Evolutionary conservation across 2,113 vertebrate species (phyloP), one percentile per base, ranked within the genome.

Genomic region (Pardalotus punctatus): DNA sequence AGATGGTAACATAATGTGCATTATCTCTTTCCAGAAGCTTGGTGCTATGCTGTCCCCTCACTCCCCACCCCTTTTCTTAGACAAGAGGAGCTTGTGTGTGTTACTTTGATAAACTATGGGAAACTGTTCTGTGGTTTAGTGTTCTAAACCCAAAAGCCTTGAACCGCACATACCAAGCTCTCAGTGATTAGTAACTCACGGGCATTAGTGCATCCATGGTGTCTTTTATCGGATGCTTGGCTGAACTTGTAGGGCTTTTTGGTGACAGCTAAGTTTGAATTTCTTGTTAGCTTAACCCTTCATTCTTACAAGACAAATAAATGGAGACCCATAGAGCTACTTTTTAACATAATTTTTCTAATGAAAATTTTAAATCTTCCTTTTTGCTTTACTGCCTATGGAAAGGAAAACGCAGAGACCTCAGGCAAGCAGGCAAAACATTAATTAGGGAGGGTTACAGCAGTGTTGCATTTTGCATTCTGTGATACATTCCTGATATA

Each of bases 81-180:
- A 14, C 29, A 73, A 23, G 27, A 50, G 11, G 16, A 93, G 6
- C 40, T 54, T 38, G 8, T 35, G 25, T 51, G 21, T 64, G 11
- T 57, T 79, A 5, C 1, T 76, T 76, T 72, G 33, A 14, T 71
- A 72, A 69, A 51, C 69, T 38, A 8, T 12, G 28, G 54, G 18
- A 73, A 83, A 62, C 13, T 40, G 48, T 66, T 25, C 14, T 29
- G 31, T 35, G 86, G 31, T 36, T 76, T 77, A 31, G 40, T n/a
- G 5, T 65, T 58, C 10, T 58, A 45, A 73, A 86, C 43, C 20
- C 10, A 22, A 9, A 77, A 27, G 24, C 71, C 47, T 89, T 61
- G n/a, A 77, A 73, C 19, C 11, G 14, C 7, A 3, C 22, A 5
- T 0, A 5, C 14, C 3, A 10, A 51, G 10, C 64, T 89, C 18